phyloP scores from a whole-genome alignment of 2,113 vertebrate genomes.

The Vidua macroura region DNA sequence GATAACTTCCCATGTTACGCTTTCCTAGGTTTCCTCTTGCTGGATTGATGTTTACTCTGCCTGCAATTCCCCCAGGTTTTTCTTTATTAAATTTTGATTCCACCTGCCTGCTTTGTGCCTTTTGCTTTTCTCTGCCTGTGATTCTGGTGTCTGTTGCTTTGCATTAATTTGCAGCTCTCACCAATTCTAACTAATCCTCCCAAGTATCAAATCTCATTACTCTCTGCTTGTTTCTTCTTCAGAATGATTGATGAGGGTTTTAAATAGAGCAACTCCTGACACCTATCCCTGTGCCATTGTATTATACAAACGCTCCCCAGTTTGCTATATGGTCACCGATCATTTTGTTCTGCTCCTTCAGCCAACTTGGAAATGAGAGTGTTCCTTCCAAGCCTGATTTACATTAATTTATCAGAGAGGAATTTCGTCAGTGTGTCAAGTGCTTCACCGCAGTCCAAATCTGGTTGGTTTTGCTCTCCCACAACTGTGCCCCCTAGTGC shows the following conservation, averaged over 20 bases:
- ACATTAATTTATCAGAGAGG: not conserved
- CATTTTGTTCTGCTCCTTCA: not conserved
- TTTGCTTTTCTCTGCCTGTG: not conserved
- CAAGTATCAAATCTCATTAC: slow-evolving; percentile 1
- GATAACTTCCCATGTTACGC: not conserved
- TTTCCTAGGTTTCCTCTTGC: not conserved
- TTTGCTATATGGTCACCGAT: not conserved
- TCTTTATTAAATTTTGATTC: not conserved
- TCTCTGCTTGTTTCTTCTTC: not conserved
- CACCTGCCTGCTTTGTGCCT: rapidly evolving
- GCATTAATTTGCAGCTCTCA: not conserved
- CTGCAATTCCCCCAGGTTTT: not conserved
- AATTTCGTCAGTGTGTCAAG: not conserved
- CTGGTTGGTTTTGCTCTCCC: not conserved
- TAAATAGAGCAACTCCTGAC: not conserved
- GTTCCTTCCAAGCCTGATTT: not conserved
- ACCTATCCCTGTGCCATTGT: not conserved
- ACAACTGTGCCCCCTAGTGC: not conserved
- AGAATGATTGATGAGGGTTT: not conserved
- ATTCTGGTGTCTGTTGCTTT: not conserved
- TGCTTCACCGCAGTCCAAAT: not conserved
- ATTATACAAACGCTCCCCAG: not conserved
- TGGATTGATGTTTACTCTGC: not conserved
- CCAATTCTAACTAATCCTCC: not conserved
- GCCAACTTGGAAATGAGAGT: not conserved